Conservation (phyloP, 2,797 vertebrate species). For the Philypnodon macrostomus region DNA sequence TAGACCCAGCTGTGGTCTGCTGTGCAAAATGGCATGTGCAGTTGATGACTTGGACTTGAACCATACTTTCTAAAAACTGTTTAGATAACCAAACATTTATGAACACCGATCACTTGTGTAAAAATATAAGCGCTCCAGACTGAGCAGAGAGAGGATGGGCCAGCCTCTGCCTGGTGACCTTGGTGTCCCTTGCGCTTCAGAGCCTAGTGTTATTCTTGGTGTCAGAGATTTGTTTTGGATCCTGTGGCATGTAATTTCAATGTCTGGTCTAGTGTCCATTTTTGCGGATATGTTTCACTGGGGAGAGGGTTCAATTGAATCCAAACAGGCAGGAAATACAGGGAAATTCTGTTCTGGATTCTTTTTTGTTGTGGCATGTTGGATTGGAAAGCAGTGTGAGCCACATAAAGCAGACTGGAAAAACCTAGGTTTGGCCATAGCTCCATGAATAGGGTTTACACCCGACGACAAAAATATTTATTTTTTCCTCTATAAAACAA, state of each 20-base stretch:
- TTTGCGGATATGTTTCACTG: slow-evolving; percentile 51
- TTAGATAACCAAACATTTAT: slow-evolving; percentile 37
- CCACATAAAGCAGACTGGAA: slow-evolving; percentile 16
- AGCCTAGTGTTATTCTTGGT: slow-evolving; percentile 67
- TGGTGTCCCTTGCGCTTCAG: slow-evolving; percentile 41
- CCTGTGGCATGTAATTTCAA: slow-evolving; percentile 72
- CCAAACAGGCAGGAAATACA: slow-evolving; percentile 25
- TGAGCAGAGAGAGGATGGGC: slow-evolving; percentile 15
- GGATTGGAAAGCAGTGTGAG: slow-evolving; percentile 6
- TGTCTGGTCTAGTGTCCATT: slow-evolving; percentile 70
- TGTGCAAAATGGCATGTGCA: slow-evolving; percentile 30
- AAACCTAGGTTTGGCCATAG: slow-evolving; percentile 14
- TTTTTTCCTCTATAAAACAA: not conserved
- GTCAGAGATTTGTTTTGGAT: slow-evolving; percentile 72
- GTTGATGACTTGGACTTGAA: slow-evolving; percentile 22
- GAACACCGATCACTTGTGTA: slow-evolving; percentile 27
- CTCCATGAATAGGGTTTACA: slow-evolving; percentile 8
- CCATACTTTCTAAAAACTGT: slow-evolving; percentile 39
- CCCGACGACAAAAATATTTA: not conserved
- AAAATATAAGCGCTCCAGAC: slow-evolving; percentile 43
- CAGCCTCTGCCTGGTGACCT: slow-evolving; percentile 50
- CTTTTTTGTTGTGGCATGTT: slow-evolving; percentile 29
- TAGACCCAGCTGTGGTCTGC: slow-evolving; percentile 35
- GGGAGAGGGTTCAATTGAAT: slow-evolving; percentile 46
- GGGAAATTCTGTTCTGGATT: slow-evolving; percentile 21